A percentile compares a stretch with the other conserved stretches of the same genome.
Evolutionary conservation across 2,113 vertebrate genomes (phyloP).

Genomic region (Eurypyga helias): DNA sequence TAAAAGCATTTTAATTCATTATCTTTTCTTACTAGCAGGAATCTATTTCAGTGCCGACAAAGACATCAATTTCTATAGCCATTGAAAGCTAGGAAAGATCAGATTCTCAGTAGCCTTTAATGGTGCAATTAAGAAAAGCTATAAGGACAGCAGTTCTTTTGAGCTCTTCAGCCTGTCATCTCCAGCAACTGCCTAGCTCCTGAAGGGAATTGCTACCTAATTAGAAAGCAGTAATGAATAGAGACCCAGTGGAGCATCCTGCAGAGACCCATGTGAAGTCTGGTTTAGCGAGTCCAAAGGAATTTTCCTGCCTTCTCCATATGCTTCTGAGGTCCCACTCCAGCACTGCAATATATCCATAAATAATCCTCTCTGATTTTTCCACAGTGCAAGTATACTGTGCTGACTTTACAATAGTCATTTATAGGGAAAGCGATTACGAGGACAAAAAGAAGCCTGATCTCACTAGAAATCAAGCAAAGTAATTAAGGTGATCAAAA

Average conservation of each 20-base stretch:
- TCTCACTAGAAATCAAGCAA: neutral
- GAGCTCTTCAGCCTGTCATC: neutral
- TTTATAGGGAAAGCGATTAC: neutral
- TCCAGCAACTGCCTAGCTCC: neutral
- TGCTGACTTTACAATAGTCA: neutral
- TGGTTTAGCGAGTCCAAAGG: neutral
- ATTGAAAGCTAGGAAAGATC: neutral
- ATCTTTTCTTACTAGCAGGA: neutral
- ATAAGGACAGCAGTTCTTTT: neutral
- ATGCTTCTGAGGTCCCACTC: neutral
- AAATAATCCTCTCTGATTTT: neutral
- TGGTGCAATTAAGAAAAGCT: constrained; percentile 3
- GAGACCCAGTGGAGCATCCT: neutral
- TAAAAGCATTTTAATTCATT: constrained; percentile 21
- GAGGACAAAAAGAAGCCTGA: neutral
- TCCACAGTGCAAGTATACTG: neutral
- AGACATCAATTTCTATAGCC: neutral
- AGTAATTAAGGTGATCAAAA: neutral
- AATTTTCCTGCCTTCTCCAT: neutral
- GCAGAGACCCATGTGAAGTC: neutral
- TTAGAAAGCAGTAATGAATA: constrained; percentile 38
- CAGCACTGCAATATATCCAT: neutral
- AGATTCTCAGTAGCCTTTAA: constrained; percentile 9
- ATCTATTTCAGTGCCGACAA: neutral
- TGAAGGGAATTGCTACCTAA: neutral